A percentile compares a stretch with the other conserved stretches of the same genome.
phyloP scores from a whole-genome alignment of 2,888 invertebrate species.

The Odontocerum albicorne region DNA sequence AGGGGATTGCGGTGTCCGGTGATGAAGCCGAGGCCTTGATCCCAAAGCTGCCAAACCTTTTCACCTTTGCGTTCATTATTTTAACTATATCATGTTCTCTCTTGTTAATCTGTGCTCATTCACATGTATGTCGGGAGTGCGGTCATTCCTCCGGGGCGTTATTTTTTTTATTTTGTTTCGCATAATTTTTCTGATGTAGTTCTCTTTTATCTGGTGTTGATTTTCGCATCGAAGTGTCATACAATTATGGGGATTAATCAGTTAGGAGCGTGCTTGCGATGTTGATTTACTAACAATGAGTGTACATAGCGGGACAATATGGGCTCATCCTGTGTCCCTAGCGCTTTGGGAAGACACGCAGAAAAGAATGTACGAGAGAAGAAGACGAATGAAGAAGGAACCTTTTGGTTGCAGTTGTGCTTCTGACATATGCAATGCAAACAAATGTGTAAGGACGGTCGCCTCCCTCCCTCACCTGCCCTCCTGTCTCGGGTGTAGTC shows the following conservation, averaged over 20 bases:
- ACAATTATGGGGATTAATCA: too few species aligned
- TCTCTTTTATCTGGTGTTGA: too few species aligned
- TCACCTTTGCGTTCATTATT: conserved; percentile 52
- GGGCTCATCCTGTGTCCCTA: too few species aligned
- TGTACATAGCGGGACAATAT: neutral
- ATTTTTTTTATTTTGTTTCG: too few species aligned
- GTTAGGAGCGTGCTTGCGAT: neutral
- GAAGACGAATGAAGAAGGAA: conserved; percentile 2
- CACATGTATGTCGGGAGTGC: too few species aligned
- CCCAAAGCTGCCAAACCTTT: conserved; percentile 52
- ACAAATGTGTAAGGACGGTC: conserved; percentile 62
- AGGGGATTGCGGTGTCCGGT: neutral
- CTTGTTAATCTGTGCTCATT: conserved; percentile 37
- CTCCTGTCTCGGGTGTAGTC: neutral
- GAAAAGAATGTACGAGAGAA: too few species aligned
- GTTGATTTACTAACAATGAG: conserved; percentile 2
- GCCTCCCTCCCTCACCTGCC: neutral
- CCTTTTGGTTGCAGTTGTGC: conserved; percentile 26
- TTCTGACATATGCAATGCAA: conserved; percentile 48
- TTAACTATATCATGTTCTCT: conserved; percentile 61
- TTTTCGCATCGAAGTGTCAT: too few species aligned
- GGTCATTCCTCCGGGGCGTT: too few species aligned
- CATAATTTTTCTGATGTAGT: too few species aligned
- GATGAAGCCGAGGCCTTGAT: too few species aligned
- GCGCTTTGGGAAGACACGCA: too few species aligned